Percentiles rank a stretch among this genome's conserved stretches.
phyloP scores from a whole-genome alignment of 2,888 invertebrate genomes.

The Rhabditophanes sp. region DNA sequence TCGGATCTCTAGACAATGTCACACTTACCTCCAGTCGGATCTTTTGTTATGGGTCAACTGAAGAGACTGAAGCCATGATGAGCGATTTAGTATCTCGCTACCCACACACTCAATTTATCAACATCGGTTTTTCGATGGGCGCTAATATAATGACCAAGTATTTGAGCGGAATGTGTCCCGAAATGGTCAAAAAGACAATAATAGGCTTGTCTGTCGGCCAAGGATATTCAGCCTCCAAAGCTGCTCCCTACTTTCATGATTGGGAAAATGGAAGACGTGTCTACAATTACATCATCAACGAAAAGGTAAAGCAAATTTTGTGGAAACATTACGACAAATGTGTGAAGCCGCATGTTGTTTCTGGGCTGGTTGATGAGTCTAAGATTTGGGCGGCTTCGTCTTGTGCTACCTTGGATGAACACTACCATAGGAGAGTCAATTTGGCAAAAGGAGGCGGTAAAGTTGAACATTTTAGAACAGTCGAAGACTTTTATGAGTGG shows the following conservation, averaged over 20 bases:
- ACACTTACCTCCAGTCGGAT: slow-evolving; percentile 71
- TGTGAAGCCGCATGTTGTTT: slow-evolving; percentile 20
- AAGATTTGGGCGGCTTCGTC: slow-evolving; percentile 72
- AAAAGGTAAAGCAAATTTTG: slow-evolving; percentile 72
- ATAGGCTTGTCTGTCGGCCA: slow-evolving; percentile 78
- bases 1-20: slow-evolving; percentile 70
- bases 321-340: slow-evolving; percentile 61
- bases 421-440: slow-evolving; percentile 54
- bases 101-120: slow-evolving; percentile 56
- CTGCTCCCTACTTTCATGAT: slow-evolving; percentile 21
- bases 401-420: slow-evolving; percentile 70
- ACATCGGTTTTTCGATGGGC: slow-evolving; percentile 80
- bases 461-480: slow-evolving; percentile 55
- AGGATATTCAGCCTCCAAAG: slow-evolving; percentile 66
- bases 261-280: slow-evolving; percentile 54
- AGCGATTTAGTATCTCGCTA: slow-evolving; percentile 59
- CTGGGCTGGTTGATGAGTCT: slow-evolving; percentile 51
- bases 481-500: slow-evolving; percentile 56
- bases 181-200: slow-evolving; percentile 12
- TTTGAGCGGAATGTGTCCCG: slow-evolving; percentile 58
- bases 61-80: slow-evolving; percentile 70
- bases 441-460: slow-evolving; percentile 4
- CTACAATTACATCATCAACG: slow-evolving; percentile 80
- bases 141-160: slow-evolving; percentile 84
- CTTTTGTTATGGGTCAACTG: slow-evolving; percentile 80